Base-by-base conservation (phyloP, 2,797 vertebrate species). In the Halcyon leucocephala region DNA sequence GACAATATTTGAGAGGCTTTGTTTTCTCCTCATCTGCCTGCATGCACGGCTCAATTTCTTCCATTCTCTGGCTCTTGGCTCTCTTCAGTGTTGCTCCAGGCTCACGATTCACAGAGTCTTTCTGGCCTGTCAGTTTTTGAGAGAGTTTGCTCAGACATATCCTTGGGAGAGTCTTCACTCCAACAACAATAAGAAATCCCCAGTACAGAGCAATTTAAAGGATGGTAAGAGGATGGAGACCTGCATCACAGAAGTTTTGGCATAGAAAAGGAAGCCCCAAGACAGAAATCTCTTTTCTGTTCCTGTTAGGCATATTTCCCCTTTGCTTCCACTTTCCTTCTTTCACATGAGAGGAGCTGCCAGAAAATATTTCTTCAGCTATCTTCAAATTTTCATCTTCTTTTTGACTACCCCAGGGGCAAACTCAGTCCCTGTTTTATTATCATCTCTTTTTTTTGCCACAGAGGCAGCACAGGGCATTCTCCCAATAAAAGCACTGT, bases 311-410 rank as follows among this genome's bases (percentile, higher is more conserved):
- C 2, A 0, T 82, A 77, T 84, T 73, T 96, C 64, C 82, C 85
- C 74, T 94, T 95, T 91, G 82, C 64, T 95, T 95, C 74, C 62
- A 76, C 51, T 79, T 91, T 58, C 48, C 87, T 88, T 82, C 93
- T 94, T 93, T 96, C 93, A 95, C 91, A 69, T 73, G 77, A 90
- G 82, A 90, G 73, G 69, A 96, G 91, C 87, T 79, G 79, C 79
- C 87, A 91, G 79, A 90, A 96, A 93, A 89, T 90, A 84, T 93
- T 95, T 94, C 90, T 95, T 96, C 88, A 91, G 24, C 89, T 89
- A 70, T 62, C 90, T 91, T 96, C 93, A 91, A 83, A 86, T 72
- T 55, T 82, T 95, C 91, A 57, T 91, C 87, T 91, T 87, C 58
- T 89, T 95, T 65, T 91, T 96, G 73, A 91, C 64, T 88, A 55